Percentiles rank a stretch among this genome's conserved stretches.
Conservation (phyloP, 2,113 vertebrate genomes). For the Heptranchias perlo region DNA sequence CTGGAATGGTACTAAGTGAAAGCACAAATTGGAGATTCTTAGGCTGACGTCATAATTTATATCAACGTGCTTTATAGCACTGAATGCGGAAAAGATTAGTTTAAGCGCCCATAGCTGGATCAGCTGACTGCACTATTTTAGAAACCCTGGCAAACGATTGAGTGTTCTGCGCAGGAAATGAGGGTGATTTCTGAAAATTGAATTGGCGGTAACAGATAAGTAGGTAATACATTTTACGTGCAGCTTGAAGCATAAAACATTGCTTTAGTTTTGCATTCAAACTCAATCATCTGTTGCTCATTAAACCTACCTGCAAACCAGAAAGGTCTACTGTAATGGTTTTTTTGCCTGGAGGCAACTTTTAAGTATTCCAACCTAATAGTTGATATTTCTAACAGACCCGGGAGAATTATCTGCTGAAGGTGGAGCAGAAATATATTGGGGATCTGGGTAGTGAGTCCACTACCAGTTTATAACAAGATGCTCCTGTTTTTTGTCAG, state of each 20-base stretch:
- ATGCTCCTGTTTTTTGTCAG: neutral
- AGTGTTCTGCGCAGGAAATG: neutral
- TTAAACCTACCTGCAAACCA: neutral
- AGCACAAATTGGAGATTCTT: neutral
- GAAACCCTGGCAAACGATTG: neutral
- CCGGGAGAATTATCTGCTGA: neutral
- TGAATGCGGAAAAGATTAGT: neutral
- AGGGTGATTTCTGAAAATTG: constrained; percentile 18
- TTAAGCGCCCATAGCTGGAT: no score
- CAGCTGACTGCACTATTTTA: neutral
- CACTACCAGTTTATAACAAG: neutral
- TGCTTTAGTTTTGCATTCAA: neutral
- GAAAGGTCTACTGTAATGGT: neutral
- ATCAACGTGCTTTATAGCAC: neutral
- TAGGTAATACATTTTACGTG: neutral
- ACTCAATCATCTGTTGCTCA: neutral
- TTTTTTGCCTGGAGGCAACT: neutral
- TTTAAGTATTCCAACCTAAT: neutral
- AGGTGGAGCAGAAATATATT: neutral
- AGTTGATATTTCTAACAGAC: neutral
- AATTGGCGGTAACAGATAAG: neutral
- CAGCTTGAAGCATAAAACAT: neutral
- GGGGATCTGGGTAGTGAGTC: neutral
- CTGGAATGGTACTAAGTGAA: neutral
- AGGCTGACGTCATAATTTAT: neutral